Percentiles rank a stretch among this genome's conserved stretches.
Evolutionary conservation across 2,888 invertebrate species (phyloP).

Genomic region (Altica lythri): DNA sequence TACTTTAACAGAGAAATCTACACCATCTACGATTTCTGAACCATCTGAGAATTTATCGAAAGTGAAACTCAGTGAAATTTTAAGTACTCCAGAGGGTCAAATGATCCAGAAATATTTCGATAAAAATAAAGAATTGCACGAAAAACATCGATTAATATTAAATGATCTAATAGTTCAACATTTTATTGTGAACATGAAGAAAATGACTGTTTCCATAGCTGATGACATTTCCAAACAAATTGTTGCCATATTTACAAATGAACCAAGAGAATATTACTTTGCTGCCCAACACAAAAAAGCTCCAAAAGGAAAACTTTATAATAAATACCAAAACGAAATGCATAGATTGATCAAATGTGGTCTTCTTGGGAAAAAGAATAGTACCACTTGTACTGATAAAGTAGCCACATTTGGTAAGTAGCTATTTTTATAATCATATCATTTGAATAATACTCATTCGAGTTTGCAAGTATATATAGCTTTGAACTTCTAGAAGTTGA

Average conservation of each 20-base stretch:
- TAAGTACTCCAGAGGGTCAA: not conserved
- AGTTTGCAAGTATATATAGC: no score
- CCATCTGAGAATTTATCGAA: not conserved
- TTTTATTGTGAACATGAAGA: not conserved
- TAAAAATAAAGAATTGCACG: not conserved
- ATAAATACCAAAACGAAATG: not conserved
- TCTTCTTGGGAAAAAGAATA: not conserved
- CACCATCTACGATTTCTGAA: no score
- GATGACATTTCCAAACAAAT: not conserved
- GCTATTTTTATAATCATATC: no score
- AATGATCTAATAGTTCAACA: not conserved
- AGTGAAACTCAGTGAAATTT: not conserved
- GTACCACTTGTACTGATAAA: no score
- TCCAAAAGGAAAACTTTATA: not conserved
- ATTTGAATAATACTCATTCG: no score
- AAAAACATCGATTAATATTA: not conserved
- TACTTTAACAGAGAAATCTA: no score
- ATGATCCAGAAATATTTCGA: not conserved
- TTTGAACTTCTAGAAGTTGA: not conserved
- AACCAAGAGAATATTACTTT: constrained; percentile 2
- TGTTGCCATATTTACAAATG: not conserved
- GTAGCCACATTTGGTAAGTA: no score
- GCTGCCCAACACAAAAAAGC: not conserved
- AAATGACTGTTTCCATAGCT: not conserved
- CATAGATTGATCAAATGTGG: constrained; percentile 1